phyloP scores from a whole-genome alignment of 2,797 vertebrate species.

The Myotis myotis region DNA sequence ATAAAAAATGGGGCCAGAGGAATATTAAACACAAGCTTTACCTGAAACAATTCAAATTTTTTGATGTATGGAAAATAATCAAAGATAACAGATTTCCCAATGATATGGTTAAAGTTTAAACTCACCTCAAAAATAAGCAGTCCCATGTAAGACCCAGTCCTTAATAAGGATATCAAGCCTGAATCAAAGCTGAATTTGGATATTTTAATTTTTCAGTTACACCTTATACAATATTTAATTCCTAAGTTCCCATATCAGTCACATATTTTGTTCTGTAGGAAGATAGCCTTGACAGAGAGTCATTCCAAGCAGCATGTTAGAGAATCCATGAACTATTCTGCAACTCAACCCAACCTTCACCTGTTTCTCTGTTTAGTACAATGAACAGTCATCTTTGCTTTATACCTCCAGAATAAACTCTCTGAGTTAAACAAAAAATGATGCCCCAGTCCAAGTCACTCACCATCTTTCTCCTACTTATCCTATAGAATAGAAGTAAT shows the following conservation, averaged over 20 bases:
- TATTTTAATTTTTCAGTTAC: conserved; percentile 17
- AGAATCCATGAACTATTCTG: background rate
- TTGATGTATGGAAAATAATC: background rate
- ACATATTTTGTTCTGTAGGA: background rate
- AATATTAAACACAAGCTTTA: background rate
- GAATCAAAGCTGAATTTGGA: background rate
- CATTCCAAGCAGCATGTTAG: background rate
- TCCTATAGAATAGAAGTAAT: too few species aligned
- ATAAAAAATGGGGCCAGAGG: background rate
- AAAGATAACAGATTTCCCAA: background rate
- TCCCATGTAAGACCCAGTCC: background rate
- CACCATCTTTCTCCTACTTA: background rate
- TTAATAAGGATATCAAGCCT: background rate
- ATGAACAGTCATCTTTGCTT: background rate
- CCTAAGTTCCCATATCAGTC: background rate
- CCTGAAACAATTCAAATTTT: background rate
- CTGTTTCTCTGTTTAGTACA: background rate
- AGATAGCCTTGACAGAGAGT: background rate
- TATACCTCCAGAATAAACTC: background rate
- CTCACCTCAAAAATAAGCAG: background rate
- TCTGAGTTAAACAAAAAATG: background rate
- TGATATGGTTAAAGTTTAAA: background rate
- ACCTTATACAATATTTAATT: background rate
- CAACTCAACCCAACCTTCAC: background rate
- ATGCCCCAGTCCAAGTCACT: background rate